These are phyloP conservation scores for Danio aesculapii DNA, from an alignment of 2,797 vertebrate species.

Conservation along the genomic window DNA sequence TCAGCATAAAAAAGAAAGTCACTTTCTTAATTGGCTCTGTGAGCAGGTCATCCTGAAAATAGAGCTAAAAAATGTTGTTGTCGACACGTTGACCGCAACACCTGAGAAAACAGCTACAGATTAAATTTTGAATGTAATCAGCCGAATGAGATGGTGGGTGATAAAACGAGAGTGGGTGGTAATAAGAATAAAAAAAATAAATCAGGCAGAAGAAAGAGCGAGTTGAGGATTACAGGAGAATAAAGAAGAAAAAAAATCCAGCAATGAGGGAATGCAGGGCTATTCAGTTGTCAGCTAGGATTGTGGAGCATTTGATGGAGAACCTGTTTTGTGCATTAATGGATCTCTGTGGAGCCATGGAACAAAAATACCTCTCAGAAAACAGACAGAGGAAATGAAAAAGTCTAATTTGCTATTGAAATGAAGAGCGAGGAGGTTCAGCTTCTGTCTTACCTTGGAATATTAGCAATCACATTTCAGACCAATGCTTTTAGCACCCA, in stretches of 20 bases:
- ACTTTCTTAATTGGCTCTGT: background rate
- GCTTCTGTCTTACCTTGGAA: constrained; percentile 39
- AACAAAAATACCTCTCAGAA: constrained; percentile 49
- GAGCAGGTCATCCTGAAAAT: background rate
- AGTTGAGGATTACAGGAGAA: constrained; percentile 19
- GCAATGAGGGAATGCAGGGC: constrained; percentile 30
- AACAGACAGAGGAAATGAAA: constrained; percentile 41
- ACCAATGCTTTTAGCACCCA: constrained; percentile 53
- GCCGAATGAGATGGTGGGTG: constrained; percentile 24
- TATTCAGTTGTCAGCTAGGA: constrained; percentile 48
- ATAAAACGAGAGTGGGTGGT: constrained; percentile 29
- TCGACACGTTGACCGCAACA: background rate
- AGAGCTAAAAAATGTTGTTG: background rate
- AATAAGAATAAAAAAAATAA: constrained; percentile 32
- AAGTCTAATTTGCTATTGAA: constrained; percentile 53
- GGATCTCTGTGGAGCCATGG: constrained; percentile 50
- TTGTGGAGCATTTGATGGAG: constrained; percentile 57
- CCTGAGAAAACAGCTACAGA: constrained; percentile 21
- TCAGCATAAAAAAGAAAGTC: constrained; percentile 1
- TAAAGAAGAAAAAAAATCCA: constrained; percentile 18
- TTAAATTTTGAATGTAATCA: constrained; percentile 42
- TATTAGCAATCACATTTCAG: constrained; percentile 53
- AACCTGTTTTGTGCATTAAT: constrained; percentile 58
- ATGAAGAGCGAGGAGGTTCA: constrained; percentile 35
- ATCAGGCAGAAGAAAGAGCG: constrained; percentile 1